A percentile compares a stretch with the other conserved stretches of the same genome.
phyloP scores from a whole-genome alignment of 2,797 vertebrate genomes.

The Loris lydekkerianus region DNA sequence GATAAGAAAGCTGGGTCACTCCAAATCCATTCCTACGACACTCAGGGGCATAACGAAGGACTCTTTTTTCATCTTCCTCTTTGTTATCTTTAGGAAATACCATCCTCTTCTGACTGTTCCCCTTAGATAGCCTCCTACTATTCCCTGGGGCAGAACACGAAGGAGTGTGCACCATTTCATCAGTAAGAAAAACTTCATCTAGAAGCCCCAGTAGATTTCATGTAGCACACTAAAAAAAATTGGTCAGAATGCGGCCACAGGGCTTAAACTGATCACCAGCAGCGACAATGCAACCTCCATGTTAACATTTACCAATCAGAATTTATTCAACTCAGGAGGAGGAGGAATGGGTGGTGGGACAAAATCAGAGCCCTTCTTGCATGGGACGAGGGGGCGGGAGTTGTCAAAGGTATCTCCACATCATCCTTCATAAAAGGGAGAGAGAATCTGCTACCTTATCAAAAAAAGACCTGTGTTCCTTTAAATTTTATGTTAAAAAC shows the following conservation, averaged over 20 bases:
- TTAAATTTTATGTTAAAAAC: conserved; percentile 63
- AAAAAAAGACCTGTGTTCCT: conserved; percentile 13
- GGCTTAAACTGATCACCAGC: neutral
- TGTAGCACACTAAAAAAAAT: neutral
- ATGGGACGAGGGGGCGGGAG: neutral
- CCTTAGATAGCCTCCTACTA: neutral
- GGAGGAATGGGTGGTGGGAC: neutral
- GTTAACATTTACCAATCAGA: neutral
- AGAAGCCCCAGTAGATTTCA: neutral
- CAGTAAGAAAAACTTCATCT: conserved; percentile 17
- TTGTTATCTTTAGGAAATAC: neutral
- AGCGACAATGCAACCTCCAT: neutral
- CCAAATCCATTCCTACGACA: neutral
- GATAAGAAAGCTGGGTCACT: neutral
- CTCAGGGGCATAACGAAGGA: neutral
- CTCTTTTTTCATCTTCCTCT: neutral
- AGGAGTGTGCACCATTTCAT: neutral
- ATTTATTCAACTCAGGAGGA: conserved; percentile 1
- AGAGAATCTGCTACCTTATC: conserved; percentile 6
- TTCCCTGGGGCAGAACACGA: neutral
- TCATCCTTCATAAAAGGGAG: neutral
- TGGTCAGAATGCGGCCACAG: neutral
- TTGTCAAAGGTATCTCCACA: neutral
- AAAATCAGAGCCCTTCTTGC: neutral
- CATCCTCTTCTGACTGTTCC: neutral